These are phyloP conservation scores for Lota lota DNA, from an alignment of 2,113 vertebrate species.

Conservation along the genomic window DNA sequence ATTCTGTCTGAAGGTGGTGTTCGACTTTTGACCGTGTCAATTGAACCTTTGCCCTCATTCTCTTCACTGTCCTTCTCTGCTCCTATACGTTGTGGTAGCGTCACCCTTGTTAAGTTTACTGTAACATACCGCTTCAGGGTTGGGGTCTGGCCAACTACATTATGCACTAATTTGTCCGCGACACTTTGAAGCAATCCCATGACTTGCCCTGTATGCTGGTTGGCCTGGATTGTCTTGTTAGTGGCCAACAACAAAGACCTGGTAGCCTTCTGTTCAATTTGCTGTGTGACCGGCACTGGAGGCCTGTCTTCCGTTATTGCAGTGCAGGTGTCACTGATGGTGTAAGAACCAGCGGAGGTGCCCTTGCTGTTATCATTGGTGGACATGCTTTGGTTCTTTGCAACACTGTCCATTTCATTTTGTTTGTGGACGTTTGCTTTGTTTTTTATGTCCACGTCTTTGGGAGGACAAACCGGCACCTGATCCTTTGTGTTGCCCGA, in stretches of 20 bases:
- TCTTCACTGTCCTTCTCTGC: slow-evolving; percentile 26
- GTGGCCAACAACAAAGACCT: too few relatives aligned
- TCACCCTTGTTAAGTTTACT: slow-evolving; percentile 69
- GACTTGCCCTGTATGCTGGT: neutral
- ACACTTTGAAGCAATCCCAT: slow-evolving; percentile 11
- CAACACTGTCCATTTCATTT: slow-evolving; percentile 15
- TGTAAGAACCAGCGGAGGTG: too few relatives aligned
- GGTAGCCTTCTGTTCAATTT: neutral
- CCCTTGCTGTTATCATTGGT: slow-evolving; percentile 12
- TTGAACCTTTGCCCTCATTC: slow-evolving; percentile 14
- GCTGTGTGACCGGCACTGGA: slow-evolving; percentile 9
- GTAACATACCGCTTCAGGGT: slow-evolving; percentile 72
- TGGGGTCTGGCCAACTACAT: slow-evolving; percentile 38
- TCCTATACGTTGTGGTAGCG: slow-evolving; percentile 35
- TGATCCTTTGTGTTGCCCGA: slow-evolving; percentile 4
- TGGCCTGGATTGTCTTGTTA: neutral
- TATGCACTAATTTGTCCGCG: slow-evolving; percentile 14
- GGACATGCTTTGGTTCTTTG: neutral
- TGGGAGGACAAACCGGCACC: neutral
- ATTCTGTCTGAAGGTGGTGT: slow-evolving; percentile 15
- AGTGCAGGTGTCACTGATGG: neutral
- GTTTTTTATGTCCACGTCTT: slow-evolving; percentile 16
- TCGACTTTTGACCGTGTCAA: slow-evolving; percentile 4
- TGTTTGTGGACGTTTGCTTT: slow-evolving; percentile 24
- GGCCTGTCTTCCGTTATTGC: neutral